phyloP scores from a whole-genome alignment of 2,888 invertebrate genomes.

The Ennomos quercinarius region DNA sequence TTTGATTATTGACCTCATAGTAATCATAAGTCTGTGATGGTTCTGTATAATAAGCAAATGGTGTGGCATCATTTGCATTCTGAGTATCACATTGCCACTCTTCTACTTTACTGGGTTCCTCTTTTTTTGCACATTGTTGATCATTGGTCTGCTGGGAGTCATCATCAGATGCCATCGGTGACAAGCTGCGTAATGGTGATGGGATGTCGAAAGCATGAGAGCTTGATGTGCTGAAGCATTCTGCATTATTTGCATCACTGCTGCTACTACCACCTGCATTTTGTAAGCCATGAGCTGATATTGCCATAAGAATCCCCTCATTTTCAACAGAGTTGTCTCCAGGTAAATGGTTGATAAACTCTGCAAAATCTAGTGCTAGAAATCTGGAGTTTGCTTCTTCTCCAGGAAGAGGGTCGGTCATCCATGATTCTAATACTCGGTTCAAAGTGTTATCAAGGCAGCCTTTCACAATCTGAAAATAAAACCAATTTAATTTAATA shows the following conservation, averaged over 20 bases:
- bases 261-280: conserved; percentile 61
- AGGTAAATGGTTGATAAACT: conserved; percentile 83
- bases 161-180: conserved; percentile 50
- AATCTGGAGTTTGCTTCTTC: conserved; percentile 62
- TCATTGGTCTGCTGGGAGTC: conserved; percentile 41
- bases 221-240: conserved; percentile 28
- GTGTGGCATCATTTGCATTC: conserved; percentile 43
- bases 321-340: conserved; percentile 87
- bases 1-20: conserved; percentile 49
- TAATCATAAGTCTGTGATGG: conserved; percentile 39
- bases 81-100: conserved; percentile 22
- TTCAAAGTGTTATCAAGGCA: conserved; percentile 90
- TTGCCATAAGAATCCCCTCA: conserved; percentile 90
- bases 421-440: conserved; percentile 87
- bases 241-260: conserved; percentile 28
- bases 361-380: conserved; percentile 75
- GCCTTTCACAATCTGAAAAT: conserved; percentile 85
- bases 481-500: conserved; percentile 11
- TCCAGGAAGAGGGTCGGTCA: conserved; percentile 73
- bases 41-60: conserved; percentile 24
- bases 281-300: conserved; percentile 89
- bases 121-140: conserved; percentile 43
- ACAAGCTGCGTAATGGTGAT: conserved; percentile 39
- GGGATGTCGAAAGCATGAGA: conserved; percentile 40
- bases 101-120: conserved; percentile 18